Conservation (phyloP, 2,797 vertebrate genomes). For the Eupleurogrammus muticus region DNA sequence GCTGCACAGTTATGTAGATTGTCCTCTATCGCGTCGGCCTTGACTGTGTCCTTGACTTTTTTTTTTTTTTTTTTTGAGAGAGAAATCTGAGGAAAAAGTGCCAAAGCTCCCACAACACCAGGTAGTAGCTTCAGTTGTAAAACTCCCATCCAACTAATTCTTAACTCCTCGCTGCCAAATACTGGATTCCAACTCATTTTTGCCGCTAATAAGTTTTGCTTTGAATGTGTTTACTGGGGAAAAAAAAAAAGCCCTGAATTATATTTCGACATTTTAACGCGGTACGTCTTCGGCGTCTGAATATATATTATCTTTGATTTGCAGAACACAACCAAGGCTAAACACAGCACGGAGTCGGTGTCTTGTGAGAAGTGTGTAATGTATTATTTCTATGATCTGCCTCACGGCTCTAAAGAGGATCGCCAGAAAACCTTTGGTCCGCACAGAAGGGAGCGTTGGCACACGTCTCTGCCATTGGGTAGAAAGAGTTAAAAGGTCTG, state of each 20-base stretch:
- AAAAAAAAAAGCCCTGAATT: not conserved
- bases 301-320: slow-evolving; percentile 9
- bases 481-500: slow-evolving; percentile 61
- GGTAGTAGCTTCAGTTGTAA: slow-evolving; percentile 55
- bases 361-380: slow-evolving; percentile 24
- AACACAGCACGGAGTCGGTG: slow-evolving; percentile 6
- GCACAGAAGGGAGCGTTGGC: slow-evolving; percentile 34
- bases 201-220: not conserved
- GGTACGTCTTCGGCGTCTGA: not conserved
- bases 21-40: slow-evolving; percentile 68
- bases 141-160: slow-evolving; percentile 56
- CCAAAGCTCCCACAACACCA: slow-evolving; percentile 60
- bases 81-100: slow-evolving; percentile 59
- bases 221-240: not conserved
- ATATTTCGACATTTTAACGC: slow-evolving; percentile 5
- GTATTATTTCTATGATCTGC: slow-evolving; percentile 38
- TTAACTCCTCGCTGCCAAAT: slow-evolving; percentile 52
- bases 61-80: too few species aligned
- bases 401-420: slow-evolving; percentile 28
- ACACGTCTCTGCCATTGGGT: slow-evolving; percentile 32
- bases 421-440: slow-evolving; percentile 20
- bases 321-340: slow-evolving; percentile 7
- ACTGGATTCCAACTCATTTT: not conserved
- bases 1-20: slow-evolving; percentile 71
- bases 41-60: slow-evolving; percentile 76